Conservation (phyloP, 2,113 vertebrate genomes). For the Pitta sordida region DNA sequence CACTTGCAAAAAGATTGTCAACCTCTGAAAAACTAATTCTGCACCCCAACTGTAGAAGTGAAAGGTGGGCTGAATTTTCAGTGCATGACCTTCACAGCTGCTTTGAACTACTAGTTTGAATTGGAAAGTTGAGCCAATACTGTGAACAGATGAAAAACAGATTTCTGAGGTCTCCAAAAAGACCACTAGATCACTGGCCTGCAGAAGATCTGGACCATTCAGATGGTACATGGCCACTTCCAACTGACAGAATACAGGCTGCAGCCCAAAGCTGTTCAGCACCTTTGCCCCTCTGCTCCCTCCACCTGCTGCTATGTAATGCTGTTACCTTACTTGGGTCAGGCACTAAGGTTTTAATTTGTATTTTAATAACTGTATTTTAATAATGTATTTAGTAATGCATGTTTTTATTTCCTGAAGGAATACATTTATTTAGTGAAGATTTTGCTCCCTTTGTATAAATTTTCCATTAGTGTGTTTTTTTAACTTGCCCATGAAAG, state of each 20-base stretch:
- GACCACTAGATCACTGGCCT: neutral
- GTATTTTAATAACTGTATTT: neutral
- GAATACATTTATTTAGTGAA: neutral
- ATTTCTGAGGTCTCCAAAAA: neutral
- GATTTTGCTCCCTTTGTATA: neutral
- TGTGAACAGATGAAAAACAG: neutral
- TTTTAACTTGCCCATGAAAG: neutral
- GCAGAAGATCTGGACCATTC: neutral
- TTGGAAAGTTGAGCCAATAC: neutral
- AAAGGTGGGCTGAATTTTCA: neutral
- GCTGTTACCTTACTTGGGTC: neutral
- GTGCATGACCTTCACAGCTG: neutral
- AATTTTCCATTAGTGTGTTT: neutral
- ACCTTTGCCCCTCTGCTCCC: neutral
- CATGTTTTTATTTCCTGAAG: neutral
- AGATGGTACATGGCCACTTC: neutral
- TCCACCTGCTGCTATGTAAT: neutral
- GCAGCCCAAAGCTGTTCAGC: neutral
- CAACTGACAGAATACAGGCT: neutral
- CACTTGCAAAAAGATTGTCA: neutral
- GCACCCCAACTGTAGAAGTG: accelerated
- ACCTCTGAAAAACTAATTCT: neutral
- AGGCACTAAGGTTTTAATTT: neutral
- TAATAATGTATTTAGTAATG: no score
- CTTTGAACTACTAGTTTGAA: neutral